These are phyloP conservation scores for Lysandra coridon DNA, from an alignment of 2,888 invertebrate genomes.

Conservation along the genomic window DNA sequence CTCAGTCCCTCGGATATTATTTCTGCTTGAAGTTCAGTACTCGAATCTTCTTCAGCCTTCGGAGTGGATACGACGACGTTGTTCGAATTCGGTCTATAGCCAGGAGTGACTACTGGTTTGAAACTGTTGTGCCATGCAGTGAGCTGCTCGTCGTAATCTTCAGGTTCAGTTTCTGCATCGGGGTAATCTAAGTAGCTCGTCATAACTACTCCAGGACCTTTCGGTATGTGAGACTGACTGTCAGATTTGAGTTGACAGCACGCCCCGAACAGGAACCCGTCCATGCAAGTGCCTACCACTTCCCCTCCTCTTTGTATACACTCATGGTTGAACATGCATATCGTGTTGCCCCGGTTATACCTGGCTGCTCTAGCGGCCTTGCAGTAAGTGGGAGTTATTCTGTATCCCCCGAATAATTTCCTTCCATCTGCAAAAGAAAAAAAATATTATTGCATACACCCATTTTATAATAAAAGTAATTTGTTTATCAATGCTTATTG, in stretches of 20 bases:
- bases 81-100: slow-evolving; percentile 62
- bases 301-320: slow-evolving; percentile 89
- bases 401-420: slow-evolving; percentile 91
- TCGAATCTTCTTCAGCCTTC: slow-evolving; percentile 52
- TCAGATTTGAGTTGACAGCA: slow-evolving; percentile 87
- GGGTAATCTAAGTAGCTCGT: slow-evolving; percentile 73
- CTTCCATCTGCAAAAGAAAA: slow-evolving; percentile 64
- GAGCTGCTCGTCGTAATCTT: slow-evolving; percentile 67
- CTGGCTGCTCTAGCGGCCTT: slow-evolving; percentile 84
- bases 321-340: slow-evolving; percentile 97
- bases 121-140: slow-evolving; percentile 72
- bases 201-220: slow-evolving; percentile 74
- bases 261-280: slow-evolving; percentile 94
- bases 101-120: slow-evolving; percentile 72
- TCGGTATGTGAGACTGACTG: slow-evolving; percentile 72
- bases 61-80: slow-evolving; percentile 48
- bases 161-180: slow-evolving; percentile 57
- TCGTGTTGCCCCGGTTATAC: slow-evolving; percentile 84
- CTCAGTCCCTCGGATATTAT: slow-evolving; percentile 80
- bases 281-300: slow-evolving; percentile 93
- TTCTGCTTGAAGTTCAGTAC: slow-evolving; percentile 65
- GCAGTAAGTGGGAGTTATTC: slow-evolving; percentile 91
- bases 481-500: neutral
- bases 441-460: neutral
- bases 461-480: too few species aligned